Percentiles rank a stretch among this genome's conserved stretches.
Conservation (phyloP, 2,113 vertebrate genomes). For the Acinonyx jubatus region DNA sequence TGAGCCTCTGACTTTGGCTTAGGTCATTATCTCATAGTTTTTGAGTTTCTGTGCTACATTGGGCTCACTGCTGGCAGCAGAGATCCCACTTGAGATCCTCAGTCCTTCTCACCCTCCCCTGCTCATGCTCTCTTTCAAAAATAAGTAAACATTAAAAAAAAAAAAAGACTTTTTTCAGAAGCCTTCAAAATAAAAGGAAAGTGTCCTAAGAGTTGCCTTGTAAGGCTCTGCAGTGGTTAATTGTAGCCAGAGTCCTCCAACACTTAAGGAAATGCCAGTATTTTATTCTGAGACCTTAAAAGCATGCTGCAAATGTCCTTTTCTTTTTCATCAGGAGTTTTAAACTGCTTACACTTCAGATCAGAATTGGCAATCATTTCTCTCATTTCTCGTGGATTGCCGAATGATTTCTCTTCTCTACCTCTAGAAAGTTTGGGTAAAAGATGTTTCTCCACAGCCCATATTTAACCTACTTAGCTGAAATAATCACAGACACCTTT, state of each 20-base stretch:
- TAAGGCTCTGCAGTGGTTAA: not conserved
- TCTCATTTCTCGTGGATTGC: not conserved
- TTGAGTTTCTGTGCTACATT: no score
- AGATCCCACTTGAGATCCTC: no score
- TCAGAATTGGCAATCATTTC: not conserved
- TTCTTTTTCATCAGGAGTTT: not conserved
- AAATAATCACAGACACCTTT: not conserved
- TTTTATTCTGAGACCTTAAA: not conserved
- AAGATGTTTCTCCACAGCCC: not conserved
- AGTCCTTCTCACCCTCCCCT: no score
- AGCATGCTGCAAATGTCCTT: not conserved
- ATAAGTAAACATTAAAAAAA: no score
- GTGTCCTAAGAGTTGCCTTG: not conserved
- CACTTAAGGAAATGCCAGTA: not conserved
- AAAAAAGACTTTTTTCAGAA: not conserved
- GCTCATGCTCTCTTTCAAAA: no score
- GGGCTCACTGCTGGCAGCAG: no score
- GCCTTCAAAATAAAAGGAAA: not conserved
- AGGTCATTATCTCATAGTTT: no score
- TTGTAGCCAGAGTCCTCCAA: not conserved
- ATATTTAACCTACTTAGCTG: not conserved
- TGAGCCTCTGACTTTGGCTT: no score
- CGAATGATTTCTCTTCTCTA: not conserved
- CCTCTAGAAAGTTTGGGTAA: not conserved
- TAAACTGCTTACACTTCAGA: not conserved